Base-by-base conservation (phyloP, 2,113 vertebrate genomes). In the Nestor notabilis region DNA sequence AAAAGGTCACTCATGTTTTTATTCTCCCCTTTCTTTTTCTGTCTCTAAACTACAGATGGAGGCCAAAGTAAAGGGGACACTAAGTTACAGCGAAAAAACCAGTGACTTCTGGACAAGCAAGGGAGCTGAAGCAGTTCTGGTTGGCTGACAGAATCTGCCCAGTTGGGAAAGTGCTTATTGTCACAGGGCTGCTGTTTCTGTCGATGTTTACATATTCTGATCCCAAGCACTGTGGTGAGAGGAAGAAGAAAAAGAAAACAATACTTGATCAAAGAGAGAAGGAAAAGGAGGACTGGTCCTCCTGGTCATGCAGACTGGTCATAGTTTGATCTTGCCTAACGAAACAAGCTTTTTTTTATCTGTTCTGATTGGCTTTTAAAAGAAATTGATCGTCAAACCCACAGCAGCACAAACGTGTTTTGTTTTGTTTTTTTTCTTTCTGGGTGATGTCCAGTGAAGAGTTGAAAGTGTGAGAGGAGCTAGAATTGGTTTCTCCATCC, bases 31-130 rank as follows among this genome's bases (percentile, higher is more conserved):
- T 69, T 93, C 63, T 91, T 95, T 87, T 90, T 79, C 68, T 98
- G 41, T 96, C 50, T 95, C 93, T 80, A 53, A 93, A 49, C 96
- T 97, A 58, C 98, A 99, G 99, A 99, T 98, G 98, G 98, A 98
- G 99, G 99, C 99, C 99, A 99, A 99, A 99, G 99, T 98, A 99
- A 99, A 99, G 98, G 99, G 93, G 99, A 99, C 98, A 98, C 98
- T 98, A 98, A 99, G 96, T 97, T 99, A 98, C 99, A 99, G 97
- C 99, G 99, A 98, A 99, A 99, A 98, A 97, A 98, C 98, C 99
- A 99, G 98, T 99, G 99, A 99, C 98, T 98, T 97, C 97, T 97
- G 96, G 96, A 95, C 87, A 79, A 98, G 94, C 95, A 95, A 95
- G 96, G 95, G 96, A 97, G 95, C 96, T 95, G 98, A 97, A 96